Conservation (phyloP, 2,888 invertebrate genomes). For the Adelphocoris suturalis region DNA sequence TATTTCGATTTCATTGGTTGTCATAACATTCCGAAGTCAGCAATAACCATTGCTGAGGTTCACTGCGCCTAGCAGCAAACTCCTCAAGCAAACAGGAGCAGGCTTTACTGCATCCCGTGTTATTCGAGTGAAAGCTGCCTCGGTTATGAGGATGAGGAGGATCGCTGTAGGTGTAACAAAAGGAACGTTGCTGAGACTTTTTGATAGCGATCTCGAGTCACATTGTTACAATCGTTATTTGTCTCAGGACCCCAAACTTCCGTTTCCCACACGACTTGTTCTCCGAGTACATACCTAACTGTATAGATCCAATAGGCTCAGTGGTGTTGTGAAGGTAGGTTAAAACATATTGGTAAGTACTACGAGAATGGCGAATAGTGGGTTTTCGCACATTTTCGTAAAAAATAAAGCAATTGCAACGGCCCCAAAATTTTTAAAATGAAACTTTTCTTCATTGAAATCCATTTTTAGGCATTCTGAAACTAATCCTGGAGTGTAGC, state of each 20-base stretch:
- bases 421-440: no score
- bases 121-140: not conserved
- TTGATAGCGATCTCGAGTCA: constrained; percentile 26
- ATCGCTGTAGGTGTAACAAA: constrained; percentile 29
- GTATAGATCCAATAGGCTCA: not conserved
- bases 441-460: no score
- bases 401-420: no score
- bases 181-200: not conserved
- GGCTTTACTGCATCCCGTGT: not conserved
- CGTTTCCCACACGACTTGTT: constrained; percentile 27
- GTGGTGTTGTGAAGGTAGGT: not conserved
- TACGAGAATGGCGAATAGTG: no score
- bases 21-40: no score
- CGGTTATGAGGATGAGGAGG: constrained; percentile 35
- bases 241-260: constrained; percentile 7
- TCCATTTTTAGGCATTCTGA: no score
- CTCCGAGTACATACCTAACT: not conserved
- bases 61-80: no score
- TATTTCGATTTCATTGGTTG: no score
- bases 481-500: no score
- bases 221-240: constrained; percentile 22
- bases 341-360: no score
- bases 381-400: no score
- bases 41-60: no score
- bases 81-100: not conserved